phyloP scores from a whole-genome alignment of 2,797 vertebrate genomes.

The Uromys caudimaculatus region DNA sequence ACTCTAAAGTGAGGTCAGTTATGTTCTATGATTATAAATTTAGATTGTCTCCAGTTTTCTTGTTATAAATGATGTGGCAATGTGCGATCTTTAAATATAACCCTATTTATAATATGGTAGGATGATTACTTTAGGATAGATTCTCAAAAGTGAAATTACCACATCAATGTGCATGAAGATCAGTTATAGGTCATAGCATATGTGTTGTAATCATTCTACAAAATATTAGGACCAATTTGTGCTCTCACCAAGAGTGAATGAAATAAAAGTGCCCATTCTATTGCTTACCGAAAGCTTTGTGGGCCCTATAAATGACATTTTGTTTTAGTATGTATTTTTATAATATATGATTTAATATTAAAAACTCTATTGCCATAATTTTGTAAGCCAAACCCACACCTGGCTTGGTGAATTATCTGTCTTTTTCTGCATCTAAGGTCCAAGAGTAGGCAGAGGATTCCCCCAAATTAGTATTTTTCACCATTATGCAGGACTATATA shows the following conservation, averaged over 20 bases:
- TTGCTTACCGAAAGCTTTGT: background rate
- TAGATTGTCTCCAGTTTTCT: background rate
- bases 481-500: background rate
- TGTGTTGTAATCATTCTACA: conserved; percentile 34
- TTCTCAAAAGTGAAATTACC: conserved; percentile 24
- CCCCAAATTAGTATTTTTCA: background rate
- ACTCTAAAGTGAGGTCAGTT: conserved; percentile 13
- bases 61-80: conserved; percentile 19
- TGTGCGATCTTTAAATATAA: conserved; percentile 9
- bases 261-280: conserved; percentile 30
- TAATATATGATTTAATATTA: background rate
- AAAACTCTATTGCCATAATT: background rate
- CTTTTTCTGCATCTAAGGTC: conserved; percentile 1
- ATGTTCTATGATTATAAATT: background rate
- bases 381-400: conserved; percentile 16
- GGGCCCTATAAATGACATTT: background rate
- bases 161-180: background rate
- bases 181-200: conserved; percentile 5
- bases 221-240: conserved; percentile 43
- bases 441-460: background rate
- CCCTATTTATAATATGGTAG: conserved; percentile 18
- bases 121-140: conserved; percentile 20
- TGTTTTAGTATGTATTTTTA: conserved; percentile 12
- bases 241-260: background rate
- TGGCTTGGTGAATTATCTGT: conserved; percentile 19